Percentiles rank a stretch among this genome's conserved stretches.
Evolutionary conservation across 1,140 invertebrate genomes (phyloP).

Genomic region (Phenacoccus solenopsis): DNA sequence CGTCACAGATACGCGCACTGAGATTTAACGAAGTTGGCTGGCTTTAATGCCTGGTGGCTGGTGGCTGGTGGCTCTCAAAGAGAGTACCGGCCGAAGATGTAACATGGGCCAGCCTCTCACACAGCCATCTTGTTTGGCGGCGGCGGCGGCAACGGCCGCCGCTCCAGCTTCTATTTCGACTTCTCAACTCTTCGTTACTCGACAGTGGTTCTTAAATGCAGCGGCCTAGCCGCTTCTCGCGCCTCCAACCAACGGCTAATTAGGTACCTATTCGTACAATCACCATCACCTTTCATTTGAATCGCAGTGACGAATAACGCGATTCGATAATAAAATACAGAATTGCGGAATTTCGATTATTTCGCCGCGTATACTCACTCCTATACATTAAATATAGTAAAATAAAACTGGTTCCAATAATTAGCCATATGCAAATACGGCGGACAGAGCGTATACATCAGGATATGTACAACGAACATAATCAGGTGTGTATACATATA

Average conservation of each 20-base stretch:
- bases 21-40: slow-evolving; percentile 6
- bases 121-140: slow-evolving; percentile 15
- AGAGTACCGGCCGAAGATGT: slow-evolving; percentile 11
- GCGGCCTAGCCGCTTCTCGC: background rate
- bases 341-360: too few species aligned
- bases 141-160: too few species aligned
- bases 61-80: slow-evolving; percentile 1
- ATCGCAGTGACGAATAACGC: background rate
- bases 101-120: slow-evolving; percentile 14
- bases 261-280: too few species aligned
- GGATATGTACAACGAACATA: too few species aligned
- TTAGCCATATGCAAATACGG: too few species aligned
- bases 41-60: background rate
- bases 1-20: slow-evolving; percentile 11
- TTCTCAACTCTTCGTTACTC: background rate
- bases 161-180: too few species aligned
- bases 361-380: too few species aligned
- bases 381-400: too few species aligned
- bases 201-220: slow-evolving; percentile 4
- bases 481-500: too few species aligned
- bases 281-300: too few species aligned
- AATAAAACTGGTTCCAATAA: too few species aligned
- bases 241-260: background rate
- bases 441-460: too few species aligned
- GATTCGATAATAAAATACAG: background rate